phyloP scores from a whole-genome alignment of 2,797 vertebrate genomes.

The Acomys russatus region DNA sequence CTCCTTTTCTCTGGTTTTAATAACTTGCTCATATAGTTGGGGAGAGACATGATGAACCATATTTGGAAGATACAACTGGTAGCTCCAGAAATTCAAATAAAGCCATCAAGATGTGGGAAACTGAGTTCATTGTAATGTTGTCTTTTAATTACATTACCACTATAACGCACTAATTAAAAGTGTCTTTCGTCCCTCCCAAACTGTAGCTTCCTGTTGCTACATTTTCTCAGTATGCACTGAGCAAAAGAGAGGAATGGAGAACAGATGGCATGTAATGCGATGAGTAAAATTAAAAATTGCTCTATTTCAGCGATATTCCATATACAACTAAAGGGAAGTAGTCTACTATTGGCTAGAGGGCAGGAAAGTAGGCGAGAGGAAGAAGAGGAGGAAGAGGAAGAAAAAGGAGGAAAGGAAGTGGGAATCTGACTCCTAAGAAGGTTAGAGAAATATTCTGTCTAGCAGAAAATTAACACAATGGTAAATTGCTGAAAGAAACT shows the following conservation, averaged over 20 bases:
- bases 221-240: background rate
- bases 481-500: background rate
- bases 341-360: background rate
- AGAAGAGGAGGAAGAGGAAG: background rate
- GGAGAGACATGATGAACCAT: background rate
- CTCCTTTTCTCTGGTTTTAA: background rate
- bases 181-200: conserved; percentile 12
- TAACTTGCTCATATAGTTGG: background rate
- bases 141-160: background rate
- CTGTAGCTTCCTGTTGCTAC: background rate
- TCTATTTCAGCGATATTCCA: background rate
- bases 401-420: background rate
- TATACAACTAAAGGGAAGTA: background rate
- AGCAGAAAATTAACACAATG: background rate
- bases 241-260: background rate
- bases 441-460: background rate
- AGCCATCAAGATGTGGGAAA: background rate
- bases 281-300: conserved; percentile 35
- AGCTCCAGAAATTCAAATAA: background rate
- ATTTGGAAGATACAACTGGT: background rate
- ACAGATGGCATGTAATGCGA: background rate
- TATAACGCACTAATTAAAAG: background rate
- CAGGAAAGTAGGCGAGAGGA: background rate
- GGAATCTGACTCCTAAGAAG: background rate
- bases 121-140: background rate